Evolutionary conservation across 2,797 vertebrate species (phyloP).

Genomic region (Calcarius lapponicus): DNA sequence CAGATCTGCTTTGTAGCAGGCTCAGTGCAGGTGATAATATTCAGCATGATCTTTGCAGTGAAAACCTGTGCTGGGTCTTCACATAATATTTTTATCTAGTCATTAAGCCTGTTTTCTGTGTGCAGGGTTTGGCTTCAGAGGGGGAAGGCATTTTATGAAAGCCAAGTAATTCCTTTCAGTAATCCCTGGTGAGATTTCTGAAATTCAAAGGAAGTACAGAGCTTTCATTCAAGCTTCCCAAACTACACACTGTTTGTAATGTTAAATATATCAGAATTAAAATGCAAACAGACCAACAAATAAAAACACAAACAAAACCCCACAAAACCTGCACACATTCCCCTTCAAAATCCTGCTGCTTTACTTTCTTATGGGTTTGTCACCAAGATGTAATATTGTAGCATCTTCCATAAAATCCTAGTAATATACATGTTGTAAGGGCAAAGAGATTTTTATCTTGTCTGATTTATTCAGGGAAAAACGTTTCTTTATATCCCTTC

Average conservation of each 20-base stretch:
- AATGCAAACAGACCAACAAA: not conserved
- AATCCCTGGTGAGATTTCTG: not conserved
- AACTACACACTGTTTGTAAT: not conserved
- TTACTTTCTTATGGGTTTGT: not conserved
- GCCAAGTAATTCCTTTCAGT: not conserved
- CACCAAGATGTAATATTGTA: not conserved
- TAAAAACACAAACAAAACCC: not conserved
- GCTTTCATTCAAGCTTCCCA: not conserved
- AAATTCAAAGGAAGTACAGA: not conserved
- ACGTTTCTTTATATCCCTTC: not conserved
- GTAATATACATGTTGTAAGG: not conserved
- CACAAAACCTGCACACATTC: accelerated
- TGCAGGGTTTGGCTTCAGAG: not conserved
- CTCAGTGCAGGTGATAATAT: not conserved
- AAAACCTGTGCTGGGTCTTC: not conserved
- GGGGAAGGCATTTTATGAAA: not conserved
- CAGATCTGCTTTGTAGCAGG: not conserved
- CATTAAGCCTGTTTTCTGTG: not conserved
- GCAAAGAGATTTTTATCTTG: not conserved
- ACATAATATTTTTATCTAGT: not conserved
- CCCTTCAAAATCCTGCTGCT: not conserved
- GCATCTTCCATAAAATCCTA: not conserved
- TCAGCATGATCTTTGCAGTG: not conserved
- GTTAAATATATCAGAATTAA: not conserved
- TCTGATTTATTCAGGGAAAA: not conserved